Evolutionary conservation across 1,140 invertebrate genomes (phyloP), one percentile per base, ranked within the genome.

Genomic region (Micrasema longulum): DNA sequence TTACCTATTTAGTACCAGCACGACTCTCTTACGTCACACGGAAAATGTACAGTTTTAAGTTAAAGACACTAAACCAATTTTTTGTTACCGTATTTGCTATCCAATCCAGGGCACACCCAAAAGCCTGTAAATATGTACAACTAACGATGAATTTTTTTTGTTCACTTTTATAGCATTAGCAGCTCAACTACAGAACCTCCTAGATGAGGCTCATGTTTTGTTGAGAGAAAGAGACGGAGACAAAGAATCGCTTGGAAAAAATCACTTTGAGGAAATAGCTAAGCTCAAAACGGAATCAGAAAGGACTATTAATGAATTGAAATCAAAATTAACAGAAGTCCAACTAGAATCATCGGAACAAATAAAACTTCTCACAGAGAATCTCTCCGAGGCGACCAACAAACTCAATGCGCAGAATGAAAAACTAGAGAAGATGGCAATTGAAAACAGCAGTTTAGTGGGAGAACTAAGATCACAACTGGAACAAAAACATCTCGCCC

Each of bases 191-290:
- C 84, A 85, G 67, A 85, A 84, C 64, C 76, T 85, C 23, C 75
- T 85, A 48, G 82, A 85, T 74, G 83, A 85, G 79, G 83, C 84
- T 10, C 84, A 85, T 66, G 81, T 80, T 20, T 77, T 85, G 12
- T 77, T 85, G 16, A 81, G 84, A 77, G 83, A 85, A 78, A 85
- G 84, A 68, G 83, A 85, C 74, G 79, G 67, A 43, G 83, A 85
- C 79, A 85, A 85, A 72, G 83, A 85, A 77, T 82, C 81, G 4
- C 62, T 85, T 2, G 82, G 82, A 26, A 85, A 84, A 77, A 85
- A 82, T 69, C 81, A 85, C 80, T 80, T 80, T 5, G 84, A 85
- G 22, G 84, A 85, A 76, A 63, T 84, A 26, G 73, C 77, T 14
- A 80, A 81, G 79, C 73, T 82, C 0, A 84, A 82, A 75, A 53